Evolutionary conservation across 2,888 invertebrate genomes (phyloP).

Genomic region (Resseliella maxima): DNA sequence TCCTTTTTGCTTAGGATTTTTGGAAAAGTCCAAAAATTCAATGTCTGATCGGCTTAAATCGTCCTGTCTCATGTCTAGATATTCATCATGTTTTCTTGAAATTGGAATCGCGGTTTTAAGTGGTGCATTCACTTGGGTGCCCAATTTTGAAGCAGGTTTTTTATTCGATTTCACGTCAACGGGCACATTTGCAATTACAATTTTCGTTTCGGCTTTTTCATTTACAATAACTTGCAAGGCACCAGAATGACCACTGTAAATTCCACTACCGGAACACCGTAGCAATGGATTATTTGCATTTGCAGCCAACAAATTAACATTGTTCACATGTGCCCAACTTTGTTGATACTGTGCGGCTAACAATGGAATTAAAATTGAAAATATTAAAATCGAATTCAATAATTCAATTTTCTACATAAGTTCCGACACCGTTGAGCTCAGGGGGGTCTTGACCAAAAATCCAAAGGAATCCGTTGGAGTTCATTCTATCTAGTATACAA

Average conservation of each 20-base stretch:
- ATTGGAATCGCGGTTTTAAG: too few relatives aligned
- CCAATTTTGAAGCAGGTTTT: neutral
- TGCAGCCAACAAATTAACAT: conserved; percentile 72
- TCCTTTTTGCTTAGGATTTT: neutral
- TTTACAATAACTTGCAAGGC: conserved; percentile 63
- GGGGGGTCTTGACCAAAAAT: too few relatives aligned
- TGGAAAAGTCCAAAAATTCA: neutral
- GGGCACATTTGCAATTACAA: conserved; percentile 63
- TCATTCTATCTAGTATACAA: too few relatives aligned
- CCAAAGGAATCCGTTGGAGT: too few relatives aligned
- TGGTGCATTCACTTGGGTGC: neutral
- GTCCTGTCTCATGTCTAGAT: neutral
- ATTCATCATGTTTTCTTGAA: too few relatives aligned
- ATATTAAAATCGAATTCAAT: neutral
- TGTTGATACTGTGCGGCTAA: conserved; percentile 71
- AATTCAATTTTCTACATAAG: too few relatives aligned
- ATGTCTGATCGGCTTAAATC: neutral
- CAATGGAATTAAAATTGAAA: too few relatives aligned
- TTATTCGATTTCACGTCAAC: conserved; percentile 57
- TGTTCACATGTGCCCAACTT: conserved; percentile 72
- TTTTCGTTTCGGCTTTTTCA: conserved; percentile 61
- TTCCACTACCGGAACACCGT: conserved; percentile 73
- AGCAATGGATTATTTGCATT: conserved; percentile 70
- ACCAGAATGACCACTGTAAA: conserved; percentile 68
- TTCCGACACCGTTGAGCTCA: too few relatives aligned